Base-by-base conservation (phyloP, 2,888 invertebrate genomes). In the Dynastes tityus region DNA sequence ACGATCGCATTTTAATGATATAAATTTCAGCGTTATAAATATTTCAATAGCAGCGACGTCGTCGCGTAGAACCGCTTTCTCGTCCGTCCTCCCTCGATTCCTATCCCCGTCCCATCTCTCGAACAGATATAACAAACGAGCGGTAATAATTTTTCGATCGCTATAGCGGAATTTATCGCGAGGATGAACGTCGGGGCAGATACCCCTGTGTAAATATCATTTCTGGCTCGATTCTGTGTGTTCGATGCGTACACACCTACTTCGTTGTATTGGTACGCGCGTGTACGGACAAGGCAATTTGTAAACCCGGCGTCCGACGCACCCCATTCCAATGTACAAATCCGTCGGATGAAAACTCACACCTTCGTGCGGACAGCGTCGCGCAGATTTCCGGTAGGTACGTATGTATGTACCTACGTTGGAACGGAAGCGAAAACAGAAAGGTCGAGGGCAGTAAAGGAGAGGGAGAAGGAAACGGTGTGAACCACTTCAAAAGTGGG, bases 131-230 rank as follows among this genome's bases (percentile, higher is more conserved):
- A 74, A 74, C 61, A 74, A 74, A 74, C 61, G 73, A 74, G 73
- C 73, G 61, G 73, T 61, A 74, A 74, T 61, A 74, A 74, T 74
- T 74, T 74, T 61, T 61, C 73, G 73, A 74, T 74, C 49, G 73
- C 73, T 55, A 58, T 58, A 27, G 61, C 61, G 45, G 29, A 45
- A 74, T 74, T 74, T 74, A 74, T 74, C 73, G 45, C 73, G 13
- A 27, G 73, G 61, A 74, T 61, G 61, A 61, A 61, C 73, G 61
- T 74, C 73, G 73, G 29, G 73, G 61, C 73, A 74, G 73, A 61
- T 74, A 74, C 61, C 40, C 73, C 27, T 63, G 61, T 74, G 61
- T 74, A 74, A 74, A 74, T 74, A 74, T 74, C 45, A 74, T 74
- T 74, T 74, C 73, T 55, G 45, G 61, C 45, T 63, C 73, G 27